Evolutionary conservation across 2,888 invertebrate genomes (phyloP).

Genomic region (Rhingia rostrata): DNA sequence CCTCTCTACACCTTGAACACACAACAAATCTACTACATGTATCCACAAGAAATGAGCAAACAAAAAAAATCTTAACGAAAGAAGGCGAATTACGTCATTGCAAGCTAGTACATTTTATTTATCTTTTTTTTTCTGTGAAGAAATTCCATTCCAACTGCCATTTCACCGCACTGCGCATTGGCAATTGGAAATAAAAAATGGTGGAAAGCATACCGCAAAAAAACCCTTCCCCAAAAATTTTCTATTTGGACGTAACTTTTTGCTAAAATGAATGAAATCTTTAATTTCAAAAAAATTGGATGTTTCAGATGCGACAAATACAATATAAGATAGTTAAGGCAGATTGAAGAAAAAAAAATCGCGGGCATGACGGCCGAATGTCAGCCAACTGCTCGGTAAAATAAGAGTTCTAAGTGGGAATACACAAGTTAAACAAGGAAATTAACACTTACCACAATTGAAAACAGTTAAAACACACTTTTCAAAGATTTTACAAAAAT

Average conservation of each 20-base stretch:
- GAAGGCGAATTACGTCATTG: conserved; percentile 62
- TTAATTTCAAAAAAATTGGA: not conserved
- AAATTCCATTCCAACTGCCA: conserved; percentile 57
- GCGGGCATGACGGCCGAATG: not conserved
- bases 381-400: conserved; percentile 50
- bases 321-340: not conserved
- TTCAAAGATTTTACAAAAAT: conserved; percentile 47
- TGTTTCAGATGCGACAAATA: not conserved
- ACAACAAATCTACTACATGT: conserved; percentile 25
- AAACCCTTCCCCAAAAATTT: conserved; percentile 5
- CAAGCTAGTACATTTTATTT: conserved; percentile 33
- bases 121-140: conserved; percentile 34
- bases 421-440: conserved; percentile 8
- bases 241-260: not conserved
- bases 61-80: conserved; percentile 53
- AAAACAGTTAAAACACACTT: conserved; percentile 60
- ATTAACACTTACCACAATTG: conserved; percentile 59
- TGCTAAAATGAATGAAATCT: conserved; percentile 14
- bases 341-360: conserved; percentile 9
- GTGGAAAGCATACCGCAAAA: conserved; percentile 46
- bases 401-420: conserved; percentile 17
- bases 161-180: conserved; percentile 65
- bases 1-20: conserved; percentile 30
- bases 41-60: conserved; percentile 1
- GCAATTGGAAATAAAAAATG: conserved; percentile 54